These are phyloP conservation scores for Ciconia nigra DNA, from an alignment of 2,797 vertebrate species.

Conservation along the genomic window DNA sequence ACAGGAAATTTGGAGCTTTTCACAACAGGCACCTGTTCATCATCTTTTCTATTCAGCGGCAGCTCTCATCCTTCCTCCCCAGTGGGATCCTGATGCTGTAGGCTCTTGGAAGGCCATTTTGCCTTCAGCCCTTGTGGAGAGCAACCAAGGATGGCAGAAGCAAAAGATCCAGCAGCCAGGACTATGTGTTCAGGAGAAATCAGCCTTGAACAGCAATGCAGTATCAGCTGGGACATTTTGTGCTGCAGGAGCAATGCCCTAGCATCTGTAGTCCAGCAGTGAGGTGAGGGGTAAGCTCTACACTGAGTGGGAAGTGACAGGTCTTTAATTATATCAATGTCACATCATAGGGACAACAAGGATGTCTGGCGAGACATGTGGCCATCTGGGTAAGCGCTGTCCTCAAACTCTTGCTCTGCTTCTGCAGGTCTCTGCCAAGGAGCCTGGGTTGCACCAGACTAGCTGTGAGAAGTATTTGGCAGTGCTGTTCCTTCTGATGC, in stretches of 20 bases:
- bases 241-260: not conserved
- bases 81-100: not conserved
- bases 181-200: not conserved
- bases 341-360: not conserved
- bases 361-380: not conserved
- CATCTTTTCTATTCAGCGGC: not conserved
- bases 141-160: not conserved
- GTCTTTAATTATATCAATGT: not conserved
- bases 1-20: not conserved
- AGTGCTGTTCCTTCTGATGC: not conserved
- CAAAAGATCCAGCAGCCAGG: not conserved
- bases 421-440: not conserved
- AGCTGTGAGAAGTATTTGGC: not conserved
- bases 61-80: not conserved
- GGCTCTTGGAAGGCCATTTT: not conserved
- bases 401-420: not conserved
- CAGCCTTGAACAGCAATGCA: not conserved
- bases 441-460: not conserved
- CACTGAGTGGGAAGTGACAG: not conserved
- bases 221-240: not conserved
- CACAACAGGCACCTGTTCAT: not conserved
- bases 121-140: not conserved
- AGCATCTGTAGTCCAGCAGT: not conserved
- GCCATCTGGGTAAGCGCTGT: not conserved
- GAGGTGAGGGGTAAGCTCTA: not conserved